A percentile compares a stretch with the other conserved stretches of the same genome.
Evolutionary conservation across 2,888 invertebrate species (phyloP).

Genomic region (Tillus elongatus): DNA sequence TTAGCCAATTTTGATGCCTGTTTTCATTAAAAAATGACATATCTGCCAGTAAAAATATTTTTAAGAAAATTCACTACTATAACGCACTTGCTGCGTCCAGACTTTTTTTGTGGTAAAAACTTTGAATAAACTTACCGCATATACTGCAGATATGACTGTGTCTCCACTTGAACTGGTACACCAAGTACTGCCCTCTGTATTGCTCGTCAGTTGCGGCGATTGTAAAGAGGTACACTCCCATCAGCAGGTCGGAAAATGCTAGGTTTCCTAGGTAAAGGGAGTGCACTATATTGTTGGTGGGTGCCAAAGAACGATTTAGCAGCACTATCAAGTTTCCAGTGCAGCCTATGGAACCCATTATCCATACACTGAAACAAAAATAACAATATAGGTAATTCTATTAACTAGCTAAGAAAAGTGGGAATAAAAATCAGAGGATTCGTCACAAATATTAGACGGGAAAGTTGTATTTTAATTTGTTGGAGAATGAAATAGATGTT

Average conservation of each 20-base stretch:
- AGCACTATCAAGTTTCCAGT: slow-evolving; percentile 50
- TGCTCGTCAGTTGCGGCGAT: slow-evolving; percentile 49
- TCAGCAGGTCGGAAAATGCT: slow-evolving; percentile 52
- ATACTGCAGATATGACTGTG: slow-evolving; percentile 48
- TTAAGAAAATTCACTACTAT: too few species aligned
- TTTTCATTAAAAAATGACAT: too few species aligned
- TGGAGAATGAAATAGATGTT: too few species aligned
- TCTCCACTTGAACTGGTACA: slow-evolving; percentile 50
- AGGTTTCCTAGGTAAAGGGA: slow-evolving; percentile 54
- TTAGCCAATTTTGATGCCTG: too few species aligned
- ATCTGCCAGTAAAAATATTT: too few species aligned
- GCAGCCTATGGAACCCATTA: slow-evolving; percentile 50
- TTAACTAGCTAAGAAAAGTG: too few species aligned
- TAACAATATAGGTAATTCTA: background rate
- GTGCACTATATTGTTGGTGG: slow-evolving; percentile 49
- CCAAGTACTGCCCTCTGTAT: slow-evolving; percentile 48
- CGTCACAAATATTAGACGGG: too few species aligned
- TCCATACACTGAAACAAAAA: slow-evolving; percentile 47
- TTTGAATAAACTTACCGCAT: slow-evolving; percentile 41
- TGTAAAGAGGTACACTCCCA: slow-evolving; percentile 53
- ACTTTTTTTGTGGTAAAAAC: background rate
- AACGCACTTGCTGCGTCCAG: too few species aligned
- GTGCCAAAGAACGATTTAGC: slow-evolving; percentile 46
- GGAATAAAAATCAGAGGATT: background rate
- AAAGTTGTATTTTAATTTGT: too few species aligned